Evolutionary conservation across 2,888 invertebrate species (phyloP).

Genomic region (Drosophila atroscutellata): DNA sequence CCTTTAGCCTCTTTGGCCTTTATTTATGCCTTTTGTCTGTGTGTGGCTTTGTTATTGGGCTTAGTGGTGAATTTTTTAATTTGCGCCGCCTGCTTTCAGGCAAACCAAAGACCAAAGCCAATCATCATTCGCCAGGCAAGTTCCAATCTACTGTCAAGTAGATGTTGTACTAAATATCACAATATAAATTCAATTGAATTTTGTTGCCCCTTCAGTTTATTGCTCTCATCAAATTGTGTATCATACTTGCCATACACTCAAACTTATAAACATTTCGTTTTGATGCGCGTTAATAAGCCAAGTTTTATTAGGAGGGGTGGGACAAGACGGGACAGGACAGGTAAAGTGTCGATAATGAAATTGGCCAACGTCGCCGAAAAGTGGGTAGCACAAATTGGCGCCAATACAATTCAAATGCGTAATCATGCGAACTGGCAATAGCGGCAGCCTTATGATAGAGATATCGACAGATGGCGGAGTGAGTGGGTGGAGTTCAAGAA

Average conservation of each 20-base stretch:
- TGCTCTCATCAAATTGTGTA: slow-evolving; percentile 32
- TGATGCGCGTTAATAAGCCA: slow-evolving; percentile 47
- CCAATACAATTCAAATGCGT: slow-evolving; percentile 73
- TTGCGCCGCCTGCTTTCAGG: slow-evolving; percentile 43
- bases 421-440: slow-evolving; percentile 69
- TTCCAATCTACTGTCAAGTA: slow-evolving; percentile 54
- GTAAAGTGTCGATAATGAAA: slow-evolving; percentile 54
- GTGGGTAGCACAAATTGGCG: slow-evolving; percentile 39
- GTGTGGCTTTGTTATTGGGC: slow-evolving; percentile 69
- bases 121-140: slow-evolving; percentile 67
- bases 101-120: slow-evolving; percentile 55
- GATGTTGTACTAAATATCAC: slow-evolving; percentile 25
- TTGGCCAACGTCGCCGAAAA: slow-evolving; percentile 35
- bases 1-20: slow-evolving; percentile 52
- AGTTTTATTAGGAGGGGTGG: slow-evolving; percentile 2
- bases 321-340: slow-evolving; percentile 29
- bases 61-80: slow-evolving; percentile 66
- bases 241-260: slow-evolving; percentile 8
- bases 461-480: slow-evolving; percentile 7
- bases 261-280: slow-evolving; percentile 40
- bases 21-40: slow-evolving; percentile 74
- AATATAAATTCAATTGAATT: slow-evolving; percentile 62
- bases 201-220: slow-evolving; percentile 48
- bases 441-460: slow-evolving; percentile 18
- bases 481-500: background rate